Evolutionary conservation across 1,140 invertebrate species (phyloP), one percentile per base, ranked within the genome.

Genomic region (Caenorhabditis inopinata): DNA sequence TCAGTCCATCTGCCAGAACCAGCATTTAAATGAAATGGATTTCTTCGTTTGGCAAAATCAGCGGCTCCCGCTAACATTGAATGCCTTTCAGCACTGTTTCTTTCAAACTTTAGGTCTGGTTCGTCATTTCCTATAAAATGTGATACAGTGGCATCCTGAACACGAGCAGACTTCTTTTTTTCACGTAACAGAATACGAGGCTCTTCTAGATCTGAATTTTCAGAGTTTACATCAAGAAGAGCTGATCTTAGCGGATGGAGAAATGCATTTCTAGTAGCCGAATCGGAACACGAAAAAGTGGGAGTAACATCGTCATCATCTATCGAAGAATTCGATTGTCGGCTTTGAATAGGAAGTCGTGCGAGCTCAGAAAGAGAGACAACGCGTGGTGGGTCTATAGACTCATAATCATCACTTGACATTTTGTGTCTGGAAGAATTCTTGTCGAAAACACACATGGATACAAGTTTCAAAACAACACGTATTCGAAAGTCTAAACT

Each of bases 1-100:
- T 78, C 53, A n/a, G 76, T 62, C 76, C 76, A 78, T 78, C 53
- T 78, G 5, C 35, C 45, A 27, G 49, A 45, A 42, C 53, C 76
- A 38, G 7, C 76, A 68, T 18, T 68, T 12, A 68, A 38, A 68
- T 68, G 58, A 68, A 68, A 68, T 23, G 76, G 76, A 68, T 53
- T 78, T 68, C 76, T 38, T 7, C 76, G 29, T 27, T n/a, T 68
- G 11, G 49, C 38, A 68, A 78, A 78, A 47, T 58, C 76, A 46
- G 35, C 35, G 2, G 49, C 49, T 11, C 76, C 76, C 0, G 76
- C 76, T 23, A 58, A 32, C 76, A 78, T 78, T 16, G 76, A 78
- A 68, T 78, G 76, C 11, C 76, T 38, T 62, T 78, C 76, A 47
- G 32, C 53, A 47, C 76, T 78, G 45, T 53, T 38, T 27, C 76